phyloP scores from a whole-genome alignment of 2,888 invertebrate species.

The Nemotelus pantherinus region DNA sequence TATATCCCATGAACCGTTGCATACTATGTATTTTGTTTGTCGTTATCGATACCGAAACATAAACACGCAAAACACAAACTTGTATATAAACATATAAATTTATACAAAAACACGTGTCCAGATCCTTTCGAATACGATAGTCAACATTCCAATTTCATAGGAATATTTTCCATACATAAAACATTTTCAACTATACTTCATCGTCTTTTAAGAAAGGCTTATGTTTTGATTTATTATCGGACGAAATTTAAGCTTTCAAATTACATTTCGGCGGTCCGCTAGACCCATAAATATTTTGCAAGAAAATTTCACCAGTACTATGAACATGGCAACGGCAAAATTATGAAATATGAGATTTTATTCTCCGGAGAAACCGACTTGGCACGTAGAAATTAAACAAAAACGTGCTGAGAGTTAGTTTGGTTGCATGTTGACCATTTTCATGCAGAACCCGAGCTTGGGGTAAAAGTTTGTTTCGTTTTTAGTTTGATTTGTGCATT shows the following conservation, averaged over 20 bases:
- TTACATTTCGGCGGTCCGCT: constrained; percentile 27
- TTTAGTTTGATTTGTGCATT: no score
- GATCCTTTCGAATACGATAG: no score
- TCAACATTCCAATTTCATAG: no score
- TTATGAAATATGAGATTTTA: constrained; percentile 32
- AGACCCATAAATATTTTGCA: constrained; percentile 19
- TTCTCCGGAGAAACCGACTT: neutral
- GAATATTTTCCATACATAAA: neutral
- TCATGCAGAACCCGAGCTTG: no score
- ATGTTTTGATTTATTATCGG: constrained; percentile 19
- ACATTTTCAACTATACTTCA: neutral
- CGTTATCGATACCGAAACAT: no score
- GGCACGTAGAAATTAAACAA: neutral
- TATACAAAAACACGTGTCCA: no score
- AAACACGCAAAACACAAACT: no score
- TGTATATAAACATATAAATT: no score
- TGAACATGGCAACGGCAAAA: constrained; percentile 32
- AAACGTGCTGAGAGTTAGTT: neutral
- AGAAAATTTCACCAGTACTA: neutral
- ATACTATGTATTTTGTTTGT: no score
- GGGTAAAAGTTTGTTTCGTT: no score
- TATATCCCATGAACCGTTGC: no score
- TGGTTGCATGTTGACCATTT: no score
- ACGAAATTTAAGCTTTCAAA: constrained; percentile 35
- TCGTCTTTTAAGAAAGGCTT: constrained; percentile 15